These are phyloP conservation scores for Diabrotica undecimpunctata DNA, from an alignment of 1,140 invertebrate genomes.

Conservation along the genomic window DNA sequence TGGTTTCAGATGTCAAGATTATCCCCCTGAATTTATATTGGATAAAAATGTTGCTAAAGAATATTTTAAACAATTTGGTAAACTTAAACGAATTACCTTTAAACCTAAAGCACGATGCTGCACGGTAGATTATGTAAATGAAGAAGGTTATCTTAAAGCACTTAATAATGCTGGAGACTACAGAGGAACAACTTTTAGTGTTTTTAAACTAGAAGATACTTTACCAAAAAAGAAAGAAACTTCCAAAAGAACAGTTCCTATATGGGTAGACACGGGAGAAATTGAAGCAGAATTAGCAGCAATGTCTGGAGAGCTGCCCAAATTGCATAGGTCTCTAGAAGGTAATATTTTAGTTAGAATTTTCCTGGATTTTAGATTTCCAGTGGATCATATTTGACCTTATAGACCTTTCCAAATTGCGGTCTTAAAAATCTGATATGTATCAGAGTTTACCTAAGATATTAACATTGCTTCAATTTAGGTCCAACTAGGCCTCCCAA, in stretches of 20 bases:
- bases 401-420: too few relatives aligned
- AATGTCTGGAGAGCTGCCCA: constrained; percentile 47
- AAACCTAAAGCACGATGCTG: constrained; percentile 57
- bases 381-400: too few relatives aligned
- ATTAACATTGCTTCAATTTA: too few relatives aligned
- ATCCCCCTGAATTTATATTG: constrained; percentile 60
- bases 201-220: constrained; percentile 32
- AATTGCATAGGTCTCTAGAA: constrained; percentile 24
- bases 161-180: constrained; percentile 56
- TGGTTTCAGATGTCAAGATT: constrained; percentile 56
- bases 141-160: constrained; percentile 55
- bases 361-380: too few relatives aligned
- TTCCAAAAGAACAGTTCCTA: constrained; percentile 45
- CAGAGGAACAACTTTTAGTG: constrained; percentile 58
- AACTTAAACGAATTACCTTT: constrained; percentile 57
- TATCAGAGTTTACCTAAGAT: too few relatives aligned
- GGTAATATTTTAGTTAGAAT: constrained; percentile 19
- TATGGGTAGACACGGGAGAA: constrained; percentile 53
- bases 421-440: too few relatives aligned
- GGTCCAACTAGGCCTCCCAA: too few relatives aligned
- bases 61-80: constrained; percentile 64
- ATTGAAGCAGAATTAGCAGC: constrained; percentile 53
- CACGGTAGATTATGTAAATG: constrained; percentile 59
- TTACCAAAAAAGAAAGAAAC: too few relatives aligned
- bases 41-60: constrained; percentile 57